Evolutionary conservation across 2,113 vertebrate genomes (phyloP).

Genomic region (Xyliphius kryptos): DNA sequence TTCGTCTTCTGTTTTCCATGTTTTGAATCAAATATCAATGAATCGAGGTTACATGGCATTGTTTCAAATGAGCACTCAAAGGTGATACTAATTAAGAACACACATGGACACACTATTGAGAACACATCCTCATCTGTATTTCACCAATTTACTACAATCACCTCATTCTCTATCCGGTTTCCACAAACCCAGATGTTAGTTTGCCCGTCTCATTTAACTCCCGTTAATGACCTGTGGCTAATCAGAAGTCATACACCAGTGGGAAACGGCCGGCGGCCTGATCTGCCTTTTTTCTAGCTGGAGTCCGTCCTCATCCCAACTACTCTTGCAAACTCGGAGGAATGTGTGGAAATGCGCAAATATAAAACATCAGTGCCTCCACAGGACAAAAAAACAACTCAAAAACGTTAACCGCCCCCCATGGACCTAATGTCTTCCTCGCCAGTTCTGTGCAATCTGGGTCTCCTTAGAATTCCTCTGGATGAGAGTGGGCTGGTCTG

Average conservation of each 20-base stretch:
- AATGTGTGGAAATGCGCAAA: slow-evolving; percentile 68
- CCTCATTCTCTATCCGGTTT: background rate
- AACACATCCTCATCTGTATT: too few relatives aligned
- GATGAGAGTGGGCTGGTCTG: slow-evolving; percentile 41
- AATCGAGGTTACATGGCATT: too few relatives aligned
- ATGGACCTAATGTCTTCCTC: slow-evolving; percentile 46
- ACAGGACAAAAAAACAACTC: background rate
- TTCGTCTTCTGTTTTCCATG: too few relatives aligned
- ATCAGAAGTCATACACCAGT: background rate
- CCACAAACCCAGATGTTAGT: background rate
- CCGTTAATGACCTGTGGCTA: background rate
- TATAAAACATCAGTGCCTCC: slow-evolving; percentile 68
- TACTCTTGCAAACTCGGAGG: slow-evolving; percentile 50
- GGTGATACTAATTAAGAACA: too few relatives aligned
- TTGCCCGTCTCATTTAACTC: background rate
- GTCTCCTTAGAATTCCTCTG: slow-evolving; percentile 49
- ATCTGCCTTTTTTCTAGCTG: slow-evolving; percentile 43
- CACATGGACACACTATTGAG: too few relatives aligned
- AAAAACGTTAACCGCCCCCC: slow-evolving; percentile 47
- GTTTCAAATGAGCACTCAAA: too few relatives aligned
- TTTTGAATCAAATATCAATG: too few relatives aligned
- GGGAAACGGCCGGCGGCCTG: slow-evolving; percentile 43
- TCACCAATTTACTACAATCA: too few relatives aligned
- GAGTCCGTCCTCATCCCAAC: slow-evolving; percentile 33
- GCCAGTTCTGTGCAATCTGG: slow-evolving; percentile 48